These are phyloP conservation scores for Gallinago stenura DNA, from an alignment of 2,797 vertebrate species.

Conservation along the genomic window DNA sequence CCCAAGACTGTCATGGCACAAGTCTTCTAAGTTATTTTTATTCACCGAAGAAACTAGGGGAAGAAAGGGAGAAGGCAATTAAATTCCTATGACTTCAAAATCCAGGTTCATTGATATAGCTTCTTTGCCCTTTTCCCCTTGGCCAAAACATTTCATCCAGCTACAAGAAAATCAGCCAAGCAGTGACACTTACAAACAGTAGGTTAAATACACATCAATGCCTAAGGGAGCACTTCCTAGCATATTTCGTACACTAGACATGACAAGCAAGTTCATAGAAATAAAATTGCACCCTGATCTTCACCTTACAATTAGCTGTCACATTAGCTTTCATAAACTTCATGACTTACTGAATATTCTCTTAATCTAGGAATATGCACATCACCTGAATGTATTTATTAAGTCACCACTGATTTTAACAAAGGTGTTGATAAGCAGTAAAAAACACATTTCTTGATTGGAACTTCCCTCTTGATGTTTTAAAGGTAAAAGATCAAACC, in stretches of 20 bases:
- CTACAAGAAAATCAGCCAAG: neutral
- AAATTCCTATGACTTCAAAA: neutral
- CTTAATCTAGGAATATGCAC: neutral
- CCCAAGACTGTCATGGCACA: neutral
- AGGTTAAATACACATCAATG: neutral
- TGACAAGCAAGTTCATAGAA: neutral
- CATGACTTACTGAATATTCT: neutral
- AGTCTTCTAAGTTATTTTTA: neutral
- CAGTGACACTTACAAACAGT: slow-evolving; percentile 30
- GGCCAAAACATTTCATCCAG: neutral
- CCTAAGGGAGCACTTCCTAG: neutral
- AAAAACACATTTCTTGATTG: neutral
- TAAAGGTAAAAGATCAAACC: neutral
- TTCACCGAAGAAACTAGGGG: neutral
- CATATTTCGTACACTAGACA: neutral
- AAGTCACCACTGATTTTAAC: neutral
- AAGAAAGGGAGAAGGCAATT: neutral
- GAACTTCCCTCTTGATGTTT: neutral
- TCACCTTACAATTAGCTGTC: neutral
- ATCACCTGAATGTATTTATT: neutral
- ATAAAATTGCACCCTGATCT: neutral
- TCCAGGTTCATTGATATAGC: neutral
- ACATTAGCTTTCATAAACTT: neutral
- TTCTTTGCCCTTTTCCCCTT: neutral
- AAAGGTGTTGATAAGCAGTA: neutral